Base-by-base conservation (phyloP, 2,113 vertebrate genomes). In the Nestor notabilis region DNA sequence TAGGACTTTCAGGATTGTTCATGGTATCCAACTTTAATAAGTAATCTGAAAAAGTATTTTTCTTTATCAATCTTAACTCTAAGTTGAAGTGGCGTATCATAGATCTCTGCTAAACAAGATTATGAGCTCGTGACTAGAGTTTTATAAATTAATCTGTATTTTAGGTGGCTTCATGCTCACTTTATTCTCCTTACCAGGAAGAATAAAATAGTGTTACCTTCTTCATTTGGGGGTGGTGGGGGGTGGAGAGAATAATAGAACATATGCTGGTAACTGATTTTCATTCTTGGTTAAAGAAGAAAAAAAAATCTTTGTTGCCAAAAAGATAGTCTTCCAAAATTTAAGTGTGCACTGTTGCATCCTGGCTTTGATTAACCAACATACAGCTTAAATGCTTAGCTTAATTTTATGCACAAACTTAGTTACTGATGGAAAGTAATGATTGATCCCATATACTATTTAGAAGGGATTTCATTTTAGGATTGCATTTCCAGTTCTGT, bases 31-130 rank as follows among this genome's bases (percentile, higher is more conserved):
- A 35, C 8, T 74, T 70, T 53, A 63, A 39, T 56, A 82, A 25
- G 65, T 71, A 88, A 74, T 87, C 72, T 95, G 74, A 93, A 88
- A 95, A 95, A 71, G 76, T 55, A 53, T 44, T 69, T 52, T 86
- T 90, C 70, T 70, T 89, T 75, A 88, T 87, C 87, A 70, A 56
- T 97, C 83, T 96, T 89, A 53, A 25, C 27, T 81, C 75, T 50
- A 65, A 79, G 9, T 74, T n/a, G 55, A 83, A 92, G 69, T 56
- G 41, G 55, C 64, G 82, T 92, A 31, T 44, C 41, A 27, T 90
- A 97, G 85, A 65, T 93, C 64, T 88, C 79, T 92, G 71, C 92
- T 93, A 85, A 95, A 90, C 80, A 92, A 95, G 89, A 49, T 28
- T 5, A 29, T 56, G 83, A 89, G 50, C 68, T 83, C 72, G 65